Evolutionary conservation across 2,797 vertebrate genomes (phyloP), one percentile per base, ranked within the genome.

Genomic region (Sitta carolinensis): DNA sequence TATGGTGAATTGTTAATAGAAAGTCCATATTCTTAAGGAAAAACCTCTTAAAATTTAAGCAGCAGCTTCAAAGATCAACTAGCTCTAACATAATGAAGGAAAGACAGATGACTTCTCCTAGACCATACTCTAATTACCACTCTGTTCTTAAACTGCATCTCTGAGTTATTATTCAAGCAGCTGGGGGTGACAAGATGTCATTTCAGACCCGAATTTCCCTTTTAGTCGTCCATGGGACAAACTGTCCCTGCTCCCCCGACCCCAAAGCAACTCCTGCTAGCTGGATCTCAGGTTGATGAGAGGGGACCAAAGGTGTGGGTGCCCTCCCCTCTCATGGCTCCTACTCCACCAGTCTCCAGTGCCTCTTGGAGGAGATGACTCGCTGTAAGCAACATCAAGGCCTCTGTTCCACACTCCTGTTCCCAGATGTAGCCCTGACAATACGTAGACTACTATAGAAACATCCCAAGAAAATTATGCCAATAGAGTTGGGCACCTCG

Each of bases 211-310:
- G 8, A 15, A n/a, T 4, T 34, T 9, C 52, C 47, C 30, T 57
- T 58, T 34, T 54, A 26, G 9, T 48, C 52, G 58, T 8, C 23
- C 0, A 0, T 8, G 15, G 62, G 45, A 78, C 62, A 23, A 38
- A n/a, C 15, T 26, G 45, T 16, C 8, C 40, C 52, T 34, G 27
- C 43, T 58, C 5, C 55, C 19, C 5, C 0, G 0, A 26, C 3
- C 42, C 63, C 55, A 57, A 20, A 66, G 38, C 21, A 75, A 5
- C 21, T 47, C 22, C 27, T 72, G 30, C 36, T 13, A 9, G n/a
- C 38, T 45, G 42, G 16, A 45, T 51, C 61, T 82, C 68, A 25
- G 25, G 25, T 6, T 4, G 1, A 57, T 32, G 43, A 73, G 51
- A 25, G 8, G 8, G 10, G 14, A 61, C 9, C 0, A 3, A 45